phyloP scores from a whole-genome alignment of 2,797 vertebrate genomes.

The Carapus acus region DNA sequence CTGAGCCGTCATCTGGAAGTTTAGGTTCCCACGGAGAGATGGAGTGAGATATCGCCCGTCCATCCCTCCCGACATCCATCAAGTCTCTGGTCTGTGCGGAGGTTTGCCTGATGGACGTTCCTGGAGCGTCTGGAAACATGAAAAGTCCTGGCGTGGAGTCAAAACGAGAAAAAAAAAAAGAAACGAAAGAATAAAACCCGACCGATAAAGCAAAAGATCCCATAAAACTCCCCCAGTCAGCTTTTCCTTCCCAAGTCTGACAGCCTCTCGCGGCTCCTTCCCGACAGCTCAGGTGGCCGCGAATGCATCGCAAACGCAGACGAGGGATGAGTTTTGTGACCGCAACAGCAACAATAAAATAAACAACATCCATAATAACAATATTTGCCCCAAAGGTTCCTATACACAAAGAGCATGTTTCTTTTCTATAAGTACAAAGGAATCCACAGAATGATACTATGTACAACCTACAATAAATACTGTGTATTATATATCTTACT shows the following conservation, averaged over 20 bases:
- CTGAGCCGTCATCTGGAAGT: constrained; percentile 19
- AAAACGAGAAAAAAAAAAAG: constrained; percentile 48
- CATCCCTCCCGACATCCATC: constrained; percentile 41
- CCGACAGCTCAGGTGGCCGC: constrained; percentile 48
- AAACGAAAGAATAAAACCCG: constrained; percentile 45
- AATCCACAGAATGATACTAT: constrained; percentile 81
- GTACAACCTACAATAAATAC: constrained; percentile 95
- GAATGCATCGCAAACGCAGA: constrained; percentile 43
- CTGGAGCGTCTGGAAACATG: constrained; percentile 44
- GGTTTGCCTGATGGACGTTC: constrained; percentile 28
- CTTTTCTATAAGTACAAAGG: constrained; percentile 77
- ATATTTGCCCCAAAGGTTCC: constrained; percentile 74
- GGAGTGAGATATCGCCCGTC: constrained; percentile 27
- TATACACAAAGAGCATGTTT: constrained; percentile 75
- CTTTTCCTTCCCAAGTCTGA: constrained; percentile 30
- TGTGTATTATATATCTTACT: constrained; percentile 73
- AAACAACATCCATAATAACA: constrained; percentile 70
- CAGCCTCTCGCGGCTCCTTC: constrained; percentile 27
- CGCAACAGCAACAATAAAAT: constrained; percentile 73
- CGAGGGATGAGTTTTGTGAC: constrained; percentile 61
- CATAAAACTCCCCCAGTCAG: constrained; percentile 47
- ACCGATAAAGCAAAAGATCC: constrained; percentile 48
- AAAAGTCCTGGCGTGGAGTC: constrained; percentile 39
- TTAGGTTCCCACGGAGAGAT: constrained; percentile 31
- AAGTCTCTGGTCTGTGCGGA: constrained; percentile 46